Base-by-base conservation (phyloP, 2,888 invertebrate genomes). In the Resseliella maxima region DNA sequence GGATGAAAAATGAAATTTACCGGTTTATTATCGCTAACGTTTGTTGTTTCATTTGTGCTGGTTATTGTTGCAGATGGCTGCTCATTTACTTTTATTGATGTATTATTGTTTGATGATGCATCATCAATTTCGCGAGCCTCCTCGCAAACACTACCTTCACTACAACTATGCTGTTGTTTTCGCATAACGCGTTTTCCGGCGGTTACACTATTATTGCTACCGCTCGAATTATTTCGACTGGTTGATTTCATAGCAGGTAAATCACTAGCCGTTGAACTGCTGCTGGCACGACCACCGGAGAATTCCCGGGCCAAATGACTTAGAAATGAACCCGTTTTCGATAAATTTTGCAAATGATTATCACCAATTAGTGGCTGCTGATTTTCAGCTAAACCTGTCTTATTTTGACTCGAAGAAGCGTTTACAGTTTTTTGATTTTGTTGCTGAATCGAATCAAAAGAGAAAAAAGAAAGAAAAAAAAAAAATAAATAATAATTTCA, bases 251-350 rank as follows among this genome's bases (percentile, higher is more conserved):
- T 85, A 18, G 59, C 59, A 59, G 38, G 36, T 15, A 54, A n/a
- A 54, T 24, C 85, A 21, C 31, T 24, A 24, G 12, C 38, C n/a
- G 21, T 31, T 46, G 45, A 41, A 1, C 21, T 31, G 18, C 85
- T 46, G 45, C 27, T 50, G 35, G 31, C 50, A 21, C 81, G 72
- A 81, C 21, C 81, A 38, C 86, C 85, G 38, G 86, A 81, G 83
- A 85, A 86, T 64, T 87, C 86, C 21, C 87, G 86, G 24, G 85
- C 87, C 36, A 87, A 85, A 64, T 86, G 86, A 85, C 86, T 87
- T 18, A 87, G 38, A 36, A 86, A 27, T 85, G 85, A 86, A 38
- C 86, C 86, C 85, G 87, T 86, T 85, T 86, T 87, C 41, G 83
- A 83, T 83, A 38, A 24, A 38, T 36, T 83, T 83, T 38, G 21